These are phyloP conservation scores for Dorcus hopei DNA, from an alignment of 2,888 invertebrate genomes.

Conservation along the genomic window DNA sequence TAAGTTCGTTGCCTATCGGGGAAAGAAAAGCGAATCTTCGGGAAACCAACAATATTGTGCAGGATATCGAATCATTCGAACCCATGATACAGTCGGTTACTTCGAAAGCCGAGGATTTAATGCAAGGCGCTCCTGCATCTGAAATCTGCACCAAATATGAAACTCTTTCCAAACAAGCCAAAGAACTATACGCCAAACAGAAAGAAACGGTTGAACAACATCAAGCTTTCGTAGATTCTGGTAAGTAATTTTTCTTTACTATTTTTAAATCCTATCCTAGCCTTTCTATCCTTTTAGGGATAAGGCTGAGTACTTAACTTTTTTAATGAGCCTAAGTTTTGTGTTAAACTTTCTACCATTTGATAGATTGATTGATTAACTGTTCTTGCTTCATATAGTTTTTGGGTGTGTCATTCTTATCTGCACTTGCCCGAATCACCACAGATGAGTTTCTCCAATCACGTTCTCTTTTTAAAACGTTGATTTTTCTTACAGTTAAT, in stretches of 20 bases:
- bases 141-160: conserved; percentile 91
- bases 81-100: conserved; percentile 96
- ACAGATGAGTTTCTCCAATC: no score
- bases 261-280: background rate
- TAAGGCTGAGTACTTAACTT: no score
- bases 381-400: no score
- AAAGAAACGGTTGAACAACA: conserved; percentile 87
- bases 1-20: conserved; percentile 75
- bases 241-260: conserved; percentile 37
- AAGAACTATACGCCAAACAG: conserved; percentile 83
- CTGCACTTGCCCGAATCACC: no score
- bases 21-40: conserved; percentile 86
- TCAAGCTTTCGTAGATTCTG: conserved; percentile 88
- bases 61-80: conserved; percentile 94
- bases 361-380: no score
- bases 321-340: no score
- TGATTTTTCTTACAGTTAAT: conserved; percentile 46
- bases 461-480: background rate
- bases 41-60: conserved; percentile 90
- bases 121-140: conserved; percentile 86
- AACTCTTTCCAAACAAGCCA: conserved; percentile 84
- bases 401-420: no score
- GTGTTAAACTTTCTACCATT: no score
- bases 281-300: no score
- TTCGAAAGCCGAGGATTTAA: conserved; percentile 88